Conservation (phyloP, 2,888 invertebrate genomes). For the Eledone cirrhosa region DNA sequence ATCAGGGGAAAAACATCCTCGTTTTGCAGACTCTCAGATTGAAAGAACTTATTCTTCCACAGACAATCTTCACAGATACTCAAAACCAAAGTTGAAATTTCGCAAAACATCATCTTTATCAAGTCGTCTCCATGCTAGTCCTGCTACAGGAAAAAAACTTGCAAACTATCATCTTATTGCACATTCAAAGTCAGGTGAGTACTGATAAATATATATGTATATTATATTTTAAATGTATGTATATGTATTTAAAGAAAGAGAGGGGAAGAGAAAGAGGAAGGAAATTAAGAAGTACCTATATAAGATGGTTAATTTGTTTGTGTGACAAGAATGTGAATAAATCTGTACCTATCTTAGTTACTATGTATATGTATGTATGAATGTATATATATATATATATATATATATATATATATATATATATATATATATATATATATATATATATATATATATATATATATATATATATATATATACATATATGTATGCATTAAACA, state of each 20-base stretch:
- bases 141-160: conserved; percentile 62
- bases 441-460: conserved; percentile 15
- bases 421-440: background rate
- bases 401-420: background rate
- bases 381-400: background rate
- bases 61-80: conserved; percentile 60
- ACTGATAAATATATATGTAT: background rate
- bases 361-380: background rate
- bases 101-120: conserved; percentile 61
- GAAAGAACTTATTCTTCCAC: conserved; percentile 60
- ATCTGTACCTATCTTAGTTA: too few relatives aligned
- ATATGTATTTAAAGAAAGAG: background rate
- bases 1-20: conserved; percentile 55
- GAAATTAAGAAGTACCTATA: too few relatives aligned
- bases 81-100: conserved; percentile 59
- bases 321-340: too few relatives aligned
- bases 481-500: background rate
- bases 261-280: background rate
- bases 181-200: conserved; percentile 62
- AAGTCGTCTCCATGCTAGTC: conserved; percentile 61
- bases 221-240: background rate
- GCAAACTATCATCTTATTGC: conserved; percentile 63
- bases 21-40: conserved; percentile 53
- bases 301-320: too few relatives aligned
- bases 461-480: conserved; percentile 19